These are phyloP conservation scores for Thumatha senex DNA, from an alignment of 2,888 invertebrate species.

Conservation along the genomic window DNA sequence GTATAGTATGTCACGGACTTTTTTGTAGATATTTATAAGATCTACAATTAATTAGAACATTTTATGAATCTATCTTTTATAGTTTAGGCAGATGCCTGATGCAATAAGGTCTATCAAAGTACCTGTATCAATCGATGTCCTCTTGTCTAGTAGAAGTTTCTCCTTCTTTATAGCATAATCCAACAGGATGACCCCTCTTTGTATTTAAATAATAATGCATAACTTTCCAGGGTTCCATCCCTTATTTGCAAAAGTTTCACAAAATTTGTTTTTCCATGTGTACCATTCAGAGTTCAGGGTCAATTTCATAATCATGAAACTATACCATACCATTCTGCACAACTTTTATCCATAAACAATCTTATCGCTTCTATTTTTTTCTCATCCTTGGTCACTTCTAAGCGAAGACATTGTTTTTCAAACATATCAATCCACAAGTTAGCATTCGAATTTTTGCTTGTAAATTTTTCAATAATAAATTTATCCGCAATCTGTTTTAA, in stretches of 20 bases:
- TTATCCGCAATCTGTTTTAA: slow-evolving; percentile 13
- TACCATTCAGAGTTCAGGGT: slow-evolving; percentile 23
- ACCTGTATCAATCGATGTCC: slow-evolving; percentile 10
- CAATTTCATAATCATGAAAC: not conserved
- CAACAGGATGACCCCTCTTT: slow-evolving; percentile 33
- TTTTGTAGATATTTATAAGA: no score
- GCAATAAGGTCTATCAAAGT: slow-evolving; percentile 13
- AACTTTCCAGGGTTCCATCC: slow-evolving; percentile 31
- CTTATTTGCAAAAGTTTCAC: slow-evolving; percentile 30
- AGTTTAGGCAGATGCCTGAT: slow-evolving; percentile 8
- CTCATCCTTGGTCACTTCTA: slow-evolving; percentile 26
- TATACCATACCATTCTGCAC: slow-evolving; percentile 4
- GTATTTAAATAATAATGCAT: slow-evolving; percentile 34
- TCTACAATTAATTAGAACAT: no score
- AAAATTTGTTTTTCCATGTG: slow-evolving; percentile 33
- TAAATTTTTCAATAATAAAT: slow-evolving; percentile 38
- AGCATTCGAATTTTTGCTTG: slow-evolving; percentile 25
- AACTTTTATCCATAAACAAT: slow-evolving; percentile 30
- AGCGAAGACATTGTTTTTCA: slow-evolving; percentile 37
- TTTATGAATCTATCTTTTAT: no score
- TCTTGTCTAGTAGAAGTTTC: slow-evolving; percentile 9
- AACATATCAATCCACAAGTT: slow-evolving; percentile 36
- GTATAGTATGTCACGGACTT: no score
- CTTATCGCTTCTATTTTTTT: slow-evolving; percentile 32
- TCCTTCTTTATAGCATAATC: slow-evolving; percentile 42